These are phyloP conservation scores for Odontothrips loti DNA, from an alignment of 2,888 invertebrate genomes.

Conservation along the genomic window DNA sequence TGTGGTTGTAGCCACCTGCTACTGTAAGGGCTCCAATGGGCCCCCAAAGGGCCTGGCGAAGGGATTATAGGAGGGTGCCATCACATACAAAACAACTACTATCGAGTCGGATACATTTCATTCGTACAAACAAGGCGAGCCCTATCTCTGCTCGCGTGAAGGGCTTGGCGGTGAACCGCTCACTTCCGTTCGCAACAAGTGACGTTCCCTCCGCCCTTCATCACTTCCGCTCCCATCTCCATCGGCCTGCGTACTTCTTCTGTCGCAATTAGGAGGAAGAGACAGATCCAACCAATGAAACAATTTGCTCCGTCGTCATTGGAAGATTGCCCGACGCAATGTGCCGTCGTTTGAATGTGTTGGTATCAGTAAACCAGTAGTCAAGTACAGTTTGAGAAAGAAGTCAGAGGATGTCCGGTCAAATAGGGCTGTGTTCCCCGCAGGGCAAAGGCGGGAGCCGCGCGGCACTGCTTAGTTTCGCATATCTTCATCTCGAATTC, in stretches of 20 bases:
- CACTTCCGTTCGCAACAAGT: constrained; percentile 29
- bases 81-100: too few relatives aligned
- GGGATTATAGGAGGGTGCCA: too few relatives aligned
- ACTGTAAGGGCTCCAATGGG: not conserved
- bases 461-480: not conserved
- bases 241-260: constrained; percentile 36
- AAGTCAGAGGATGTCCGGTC: too few relatives aligned
- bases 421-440: constrained; percentile 35
- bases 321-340: too few relatives aligned
- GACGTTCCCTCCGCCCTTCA: constrained; percentile 29
- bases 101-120: not conserved
- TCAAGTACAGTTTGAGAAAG: too few relatives aligned
- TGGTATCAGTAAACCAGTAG: too few relatives aligned
- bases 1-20: not conserved
- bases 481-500: not conserved
- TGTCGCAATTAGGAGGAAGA: not conserved
- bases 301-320: too few relatives aligned
- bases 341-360: too few relatives aligned
- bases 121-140: constrained; percentile 31
- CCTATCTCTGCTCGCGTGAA: constrained; percentile 29
- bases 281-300: too few relatives aligned
- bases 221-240: constrained; percentile 33
- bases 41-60: too few relatives aligned
- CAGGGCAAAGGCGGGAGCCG: constrained; percentile 35
- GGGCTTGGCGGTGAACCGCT: constrained; percentile 29